These are phyloP conservation scores for Calephelis perditalis DNA, from an alignment of 2,888 invertebrate genomes.

Conservation along the genomic window DNA sequence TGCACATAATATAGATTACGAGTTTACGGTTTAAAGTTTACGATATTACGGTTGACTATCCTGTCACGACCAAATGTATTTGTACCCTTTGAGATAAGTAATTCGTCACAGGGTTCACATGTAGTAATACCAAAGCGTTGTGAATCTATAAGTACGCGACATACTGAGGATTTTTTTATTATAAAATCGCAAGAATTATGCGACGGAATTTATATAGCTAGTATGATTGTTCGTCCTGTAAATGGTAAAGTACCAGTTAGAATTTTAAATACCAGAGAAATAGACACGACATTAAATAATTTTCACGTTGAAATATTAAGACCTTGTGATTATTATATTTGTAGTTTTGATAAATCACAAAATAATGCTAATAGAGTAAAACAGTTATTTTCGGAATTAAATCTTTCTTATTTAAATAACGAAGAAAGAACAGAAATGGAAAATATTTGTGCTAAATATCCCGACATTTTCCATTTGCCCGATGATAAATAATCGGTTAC, in stretches of 20 bases:
- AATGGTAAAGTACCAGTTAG: no score
- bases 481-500: neutral
- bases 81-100: neutral
- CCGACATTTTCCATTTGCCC: neutral
- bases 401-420: neutral
- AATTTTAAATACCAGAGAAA: no score
- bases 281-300: no score
- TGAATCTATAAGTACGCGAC: neutral
- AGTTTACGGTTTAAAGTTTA: no score
- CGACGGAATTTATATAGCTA: no score
- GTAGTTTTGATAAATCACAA: no score
- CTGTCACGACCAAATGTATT: neutral
- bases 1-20: neutral
- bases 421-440: neutral
- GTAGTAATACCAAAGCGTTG: neutral
- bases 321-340: no score
- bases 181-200: slow-evolving; percentile 11
- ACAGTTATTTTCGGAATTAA: neutral
- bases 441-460: neutral
- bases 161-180: neutral
- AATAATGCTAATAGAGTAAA: neutral
- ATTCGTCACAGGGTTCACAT: neutral
- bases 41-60: neutral
- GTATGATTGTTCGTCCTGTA: no score
- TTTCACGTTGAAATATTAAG: no score